phyloP scores from a whole-genome alignment of 2,888 invertebrate genomes.

The Melanostoma scalare region DNA sequence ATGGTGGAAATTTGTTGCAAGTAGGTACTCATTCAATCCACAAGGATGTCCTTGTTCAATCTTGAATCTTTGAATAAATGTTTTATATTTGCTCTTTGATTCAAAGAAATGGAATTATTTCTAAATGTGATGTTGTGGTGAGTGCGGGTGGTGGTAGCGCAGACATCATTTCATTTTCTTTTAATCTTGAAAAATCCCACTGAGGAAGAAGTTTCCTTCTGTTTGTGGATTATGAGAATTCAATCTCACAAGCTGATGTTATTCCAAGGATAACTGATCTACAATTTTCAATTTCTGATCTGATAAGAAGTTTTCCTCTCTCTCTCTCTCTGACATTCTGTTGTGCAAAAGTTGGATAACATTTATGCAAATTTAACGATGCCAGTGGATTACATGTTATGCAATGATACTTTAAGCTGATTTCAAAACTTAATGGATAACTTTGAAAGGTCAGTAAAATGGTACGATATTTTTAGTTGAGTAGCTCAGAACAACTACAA shows the following conservation, averaged over 20 bases:
- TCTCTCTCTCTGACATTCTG: not conserved
- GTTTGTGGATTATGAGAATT: slow-evolving; percentile 8
- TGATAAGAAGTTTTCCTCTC: not conserved
- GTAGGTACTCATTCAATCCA: no score
- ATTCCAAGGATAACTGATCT: slow-evolving; percentile 11
- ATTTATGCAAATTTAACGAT: not conserved
- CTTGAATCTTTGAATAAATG: no score
- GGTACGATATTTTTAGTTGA: not conserved
- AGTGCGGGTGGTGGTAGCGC: no score
- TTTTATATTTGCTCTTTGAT: no score
- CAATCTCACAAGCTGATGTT: slow-evolving; percentile 14
- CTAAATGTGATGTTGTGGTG: no score
- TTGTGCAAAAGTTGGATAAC: slow-evolving; percentile 2
- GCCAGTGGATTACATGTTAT: not conserved
- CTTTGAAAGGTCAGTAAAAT: not conserved
- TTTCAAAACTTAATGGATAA: not conserved
- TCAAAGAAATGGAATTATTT: no score
- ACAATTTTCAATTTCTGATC: slow-evolving; percentile 7
- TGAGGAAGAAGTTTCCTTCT: not conserved
- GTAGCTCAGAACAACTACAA: not conserved
- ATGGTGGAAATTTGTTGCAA: no score
- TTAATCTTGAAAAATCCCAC: not conserved
- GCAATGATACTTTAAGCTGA: not conserved
- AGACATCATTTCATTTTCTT: not conserved
- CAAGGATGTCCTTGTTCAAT: no score